phyloP scores from a whole-genome alignment of 2,113 vertebrate species.

The Psittacus erithacus region DNA sequence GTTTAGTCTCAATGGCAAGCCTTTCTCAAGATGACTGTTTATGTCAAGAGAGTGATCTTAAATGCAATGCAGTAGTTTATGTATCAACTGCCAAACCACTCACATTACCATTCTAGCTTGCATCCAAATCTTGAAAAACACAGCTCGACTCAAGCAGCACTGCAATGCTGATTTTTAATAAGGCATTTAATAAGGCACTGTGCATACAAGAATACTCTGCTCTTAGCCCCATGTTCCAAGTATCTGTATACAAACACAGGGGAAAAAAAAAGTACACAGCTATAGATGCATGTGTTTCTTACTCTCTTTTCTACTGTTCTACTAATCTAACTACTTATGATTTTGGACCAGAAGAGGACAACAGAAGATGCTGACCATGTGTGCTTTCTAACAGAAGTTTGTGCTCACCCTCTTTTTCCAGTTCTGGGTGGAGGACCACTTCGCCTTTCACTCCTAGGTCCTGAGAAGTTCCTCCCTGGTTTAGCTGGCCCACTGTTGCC shows the following conservation, averaged over 20 bases:
- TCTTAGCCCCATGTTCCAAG: not conserved
- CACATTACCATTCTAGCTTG: not conserved
- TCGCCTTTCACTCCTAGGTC: conserved; percentile 89
- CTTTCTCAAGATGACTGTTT: not conserved
- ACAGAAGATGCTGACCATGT: not conserved
- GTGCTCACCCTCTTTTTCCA: conserved; percentile 92
- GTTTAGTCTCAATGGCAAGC: not conserved
- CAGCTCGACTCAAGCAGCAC: not conserved
- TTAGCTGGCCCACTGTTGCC: conserved; percentile 88
- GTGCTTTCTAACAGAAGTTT: not conserved
- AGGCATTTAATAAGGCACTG: not conserved
- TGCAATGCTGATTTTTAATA: not conserved
- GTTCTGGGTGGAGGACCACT: conserved; percentile 84
- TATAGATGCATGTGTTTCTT: rapidly evolving
- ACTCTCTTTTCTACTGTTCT: not conserved
- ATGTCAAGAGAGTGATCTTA: not conserved
- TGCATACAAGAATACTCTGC: not conserved
- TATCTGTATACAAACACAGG: not conserved
- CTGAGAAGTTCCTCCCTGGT: conserved; percentile 87
- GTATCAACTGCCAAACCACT: not conserved
- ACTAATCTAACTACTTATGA: not conserved
- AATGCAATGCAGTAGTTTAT: not conserved
- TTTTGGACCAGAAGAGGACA: not conserved
- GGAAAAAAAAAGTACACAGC: not conserved
- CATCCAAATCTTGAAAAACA: not conserved